Evolutionary conservation across 2,113 vertebrate species (phyloP), one percentile per base, ranked within the genome.

Genomic region (Bufo gargarizans): DNA sequence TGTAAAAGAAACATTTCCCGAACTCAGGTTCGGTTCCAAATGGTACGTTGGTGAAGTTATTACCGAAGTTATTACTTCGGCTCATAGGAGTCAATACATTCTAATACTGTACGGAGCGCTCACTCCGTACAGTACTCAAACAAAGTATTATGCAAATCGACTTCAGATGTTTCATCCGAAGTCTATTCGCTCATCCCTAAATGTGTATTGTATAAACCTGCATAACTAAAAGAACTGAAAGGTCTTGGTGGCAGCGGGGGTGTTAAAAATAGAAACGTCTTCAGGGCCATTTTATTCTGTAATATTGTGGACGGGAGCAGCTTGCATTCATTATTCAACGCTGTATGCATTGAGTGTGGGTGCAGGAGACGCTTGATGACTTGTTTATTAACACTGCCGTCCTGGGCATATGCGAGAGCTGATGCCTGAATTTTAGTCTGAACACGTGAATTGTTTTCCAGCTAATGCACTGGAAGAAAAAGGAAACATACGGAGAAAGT

Each of bases 181-280:
- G 33, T 33, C 33, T 0, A 33, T 33, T 33, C 33, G 33, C 33
- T 33, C 33, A 33, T 33, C 33, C 33, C 33, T 33, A 33, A 33
- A 33, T 33, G 33, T n/a, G 53, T 13, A 84, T 13, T 55, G 11
- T 71, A 50, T 14, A 3, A 16, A 59, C 12, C 22, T 19, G 33
- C 33, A 59, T 59, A 58, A 80, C 53, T 61, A 61, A 61, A 81
- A 8, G 19, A 81, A 49, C 77, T 61, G 58, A 49, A 86, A 79
- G 72, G 53, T 79, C 72, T 53, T 6, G 13, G 49, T 74, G n/a
- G 50, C 61, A 49, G 56, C 49, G 22, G 59, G 19, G 11, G 49
- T 72, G 82, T 16, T 84, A 84, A 80, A 87, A 80, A 87, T 79
- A 79, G 76, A 87, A 87, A 80, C 45, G 14, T 77, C 74, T 87